Conservation (phyloP, 2,888 invertebrate species). For the Drosophila leonis region DNA sequence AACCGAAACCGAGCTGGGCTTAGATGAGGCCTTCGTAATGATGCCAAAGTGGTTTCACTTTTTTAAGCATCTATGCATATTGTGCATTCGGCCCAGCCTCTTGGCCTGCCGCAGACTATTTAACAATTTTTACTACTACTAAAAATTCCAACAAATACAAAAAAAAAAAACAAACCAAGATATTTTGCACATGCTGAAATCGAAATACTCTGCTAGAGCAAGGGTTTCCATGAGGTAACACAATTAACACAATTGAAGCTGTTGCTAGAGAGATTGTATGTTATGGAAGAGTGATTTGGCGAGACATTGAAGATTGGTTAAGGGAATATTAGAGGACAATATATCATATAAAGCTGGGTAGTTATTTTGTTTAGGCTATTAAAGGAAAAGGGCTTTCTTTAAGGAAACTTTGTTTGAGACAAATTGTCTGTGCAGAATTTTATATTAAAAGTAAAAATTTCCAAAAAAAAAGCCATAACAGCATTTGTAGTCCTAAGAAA, state of each 20-base stretch:
- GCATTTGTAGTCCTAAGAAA: too few relatives aligned
- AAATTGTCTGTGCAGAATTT: too few relatives aligned
- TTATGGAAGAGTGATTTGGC: background rate
- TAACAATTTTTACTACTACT: slow-evolving; percentile 80
- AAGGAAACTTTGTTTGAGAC: too few relatives aligned
- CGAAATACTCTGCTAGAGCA: background rate
- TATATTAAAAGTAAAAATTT: too few relatives aligned
- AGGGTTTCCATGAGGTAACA: background rate
- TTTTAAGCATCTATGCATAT: slow-evolving; percentile 56
- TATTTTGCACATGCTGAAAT: background rate
- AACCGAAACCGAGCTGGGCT: slow-evolving; percentile 30
- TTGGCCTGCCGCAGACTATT: slow-evolving; percentile 73
- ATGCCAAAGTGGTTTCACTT: slow-evolving; percentile 70
- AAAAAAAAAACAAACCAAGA: background rate
- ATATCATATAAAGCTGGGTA: background rate
- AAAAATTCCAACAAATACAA: slow-evolving; percentile 56
- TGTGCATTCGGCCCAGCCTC: slow-evolving; percentile 57
- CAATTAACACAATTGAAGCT: too few relatives aligned
- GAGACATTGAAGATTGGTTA: background rate
- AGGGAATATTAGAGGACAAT: background rate
- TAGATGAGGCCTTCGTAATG: slow-evolving; percentile 48
- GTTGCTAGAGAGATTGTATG: too few relatives aligned
- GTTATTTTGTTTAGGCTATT: background rate
- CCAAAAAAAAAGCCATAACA: too few relatives aligned
- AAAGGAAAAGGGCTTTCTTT: too few relatives aligned